Evolutionary conservation across 2,888 invertebrate species (phyloP), one percentile per base, ranked within the genome.

Genomic region (Muschampia plurimacula): DNA sequence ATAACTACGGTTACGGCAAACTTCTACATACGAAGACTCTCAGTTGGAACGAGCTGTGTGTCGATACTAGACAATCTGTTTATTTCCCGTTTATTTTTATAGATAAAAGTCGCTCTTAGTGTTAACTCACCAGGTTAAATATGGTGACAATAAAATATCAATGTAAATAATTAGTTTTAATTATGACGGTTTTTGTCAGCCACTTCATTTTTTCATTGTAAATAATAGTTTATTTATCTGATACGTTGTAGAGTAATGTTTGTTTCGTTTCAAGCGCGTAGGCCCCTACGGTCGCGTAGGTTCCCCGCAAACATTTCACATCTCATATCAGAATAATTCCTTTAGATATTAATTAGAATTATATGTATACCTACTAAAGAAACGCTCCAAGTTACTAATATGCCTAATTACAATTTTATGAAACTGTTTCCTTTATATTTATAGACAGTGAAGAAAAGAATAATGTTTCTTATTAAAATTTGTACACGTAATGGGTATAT

Each of bases 71-170:
- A 44, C 12, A 49, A 66, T 39, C 52, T 52, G 36, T 57, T 73
- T 72, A 72, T 72, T 79, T 77, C 69, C 68, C 39, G 64, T 69
- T 67, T 73, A 44, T 41, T 75, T 77, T 73, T 69, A 66, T 72
- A 32, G 12, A 62, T 63, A 77, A 36, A 67, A 72, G 46, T 77
- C 75, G 73, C 76, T 80, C 77, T 78, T 83, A 85, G 81, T 78
- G 72, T 80, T 86, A 85, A 85, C 84, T 93, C 92, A 92, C 93
- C 93, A 92, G 73, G 76, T 80, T 86, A 84, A 83, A 85, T 84
- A 90, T 92, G 93, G 93, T 93, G 93, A 93, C 92, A 92, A 92
- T 93, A 93, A 93, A 87, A 91, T 91, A 92, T 91, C 90, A 90
- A 81, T 93, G 92, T 93, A 93, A 81, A 92, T 91, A 92, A 86